Percentiles rank a stretch among this genome's conserved stretches.
Evolutionary conservation across 2,113 vertebrate genomes (phyloP).

Genomic region (Nothoprocta pentlandii): DNA sequence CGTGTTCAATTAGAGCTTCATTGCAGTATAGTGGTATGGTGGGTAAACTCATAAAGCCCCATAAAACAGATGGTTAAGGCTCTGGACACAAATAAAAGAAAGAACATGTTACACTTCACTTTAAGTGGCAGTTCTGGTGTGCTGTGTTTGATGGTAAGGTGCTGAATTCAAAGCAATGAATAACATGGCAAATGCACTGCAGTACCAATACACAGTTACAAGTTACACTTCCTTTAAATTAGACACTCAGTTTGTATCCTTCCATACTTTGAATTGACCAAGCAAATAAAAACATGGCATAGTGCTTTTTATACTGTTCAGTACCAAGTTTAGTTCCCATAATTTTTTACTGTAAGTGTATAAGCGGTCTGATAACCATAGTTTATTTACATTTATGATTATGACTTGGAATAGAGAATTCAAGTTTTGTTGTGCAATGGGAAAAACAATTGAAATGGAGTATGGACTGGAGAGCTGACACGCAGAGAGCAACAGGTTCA

Average conservation of each 20-base stretch:
- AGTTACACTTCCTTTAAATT: constrained; percentile 60
- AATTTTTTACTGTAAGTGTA: neutral
- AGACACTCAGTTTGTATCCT: constrained; percentile 3
- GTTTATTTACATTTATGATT: neutral
- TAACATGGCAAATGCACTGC: constrained; percentile 12
- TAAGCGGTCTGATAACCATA: neutral
- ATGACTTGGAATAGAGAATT: neutral
- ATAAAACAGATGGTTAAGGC: constrained; percentile 31
- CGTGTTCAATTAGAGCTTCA: neutral
- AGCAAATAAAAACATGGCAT: constrained; percentile 29
- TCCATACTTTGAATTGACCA: neutral
- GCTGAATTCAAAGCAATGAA: neutral
- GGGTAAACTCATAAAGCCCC: neutral
- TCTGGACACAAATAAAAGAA: constrained; percentile 40
- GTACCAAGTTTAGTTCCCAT: neutral
- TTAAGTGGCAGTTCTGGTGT: constrained; percentile 22
- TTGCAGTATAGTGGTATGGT: neutral
- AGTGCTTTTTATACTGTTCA: neutral
- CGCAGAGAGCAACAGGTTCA: rapidly evolving
- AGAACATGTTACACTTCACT: neutral
- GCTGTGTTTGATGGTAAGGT: neutral
- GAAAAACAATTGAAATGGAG: neutral
- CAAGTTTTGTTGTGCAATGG: neutral
- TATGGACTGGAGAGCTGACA: neutral
- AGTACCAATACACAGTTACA: constrained; percentile 45